Percentiles rank a stretch among this genome's conserved stretches.
Evolutionary conservation across 2,888 invertebrate genomes (phyloP).

Genomic region (Alentia gelatinosa): DNA sequence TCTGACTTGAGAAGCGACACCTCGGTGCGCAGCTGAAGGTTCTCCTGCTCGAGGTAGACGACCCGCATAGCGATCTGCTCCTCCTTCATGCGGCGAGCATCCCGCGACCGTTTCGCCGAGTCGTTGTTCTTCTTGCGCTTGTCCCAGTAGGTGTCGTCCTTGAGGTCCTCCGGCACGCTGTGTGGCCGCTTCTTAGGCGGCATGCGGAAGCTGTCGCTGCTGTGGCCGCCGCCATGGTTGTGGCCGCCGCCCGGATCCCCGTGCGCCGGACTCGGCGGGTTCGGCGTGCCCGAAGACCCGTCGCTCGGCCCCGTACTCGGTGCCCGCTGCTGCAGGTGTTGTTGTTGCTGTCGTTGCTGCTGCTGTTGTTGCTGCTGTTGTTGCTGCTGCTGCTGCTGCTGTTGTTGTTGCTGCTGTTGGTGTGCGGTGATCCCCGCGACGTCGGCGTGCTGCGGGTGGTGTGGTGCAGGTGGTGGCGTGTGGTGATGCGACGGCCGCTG

Average conservation of each 20-base stretch:
- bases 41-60: conserved; percentile 78
- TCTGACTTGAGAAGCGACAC: conserved; percentile 76
- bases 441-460: neutral
- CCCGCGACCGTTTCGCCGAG: conserved; percentile 80
- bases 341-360: neutral
- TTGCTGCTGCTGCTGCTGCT: neutral
- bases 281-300: neutral
- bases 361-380: neutral
- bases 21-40: conserved; percentile 78
- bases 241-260: neutral
- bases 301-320: neutral
- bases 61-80: conserved; percentile 77
- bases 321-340: neutral
- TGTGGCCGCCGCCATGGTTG: neutral
- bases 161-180: conserved; percentile 71
- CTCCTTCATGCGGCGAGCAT: conserved; percentile 79
- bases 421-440: neutral
- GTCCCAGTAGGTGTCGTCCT: conserved; percentile 80
- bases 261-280: neutral
- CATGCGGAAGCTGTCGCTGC: conserved; percentile 53
- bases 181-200: conserved; percentile 74
- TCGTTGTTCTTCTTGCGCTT: conserved; percentile 81
- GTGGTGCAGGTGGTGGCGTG: neutral
- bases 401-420: neutral
- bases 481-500: neutral